Conservation (phyloP, 2,797 vertebrate species). For the Pseudocheirus occidentalis region DNA sequence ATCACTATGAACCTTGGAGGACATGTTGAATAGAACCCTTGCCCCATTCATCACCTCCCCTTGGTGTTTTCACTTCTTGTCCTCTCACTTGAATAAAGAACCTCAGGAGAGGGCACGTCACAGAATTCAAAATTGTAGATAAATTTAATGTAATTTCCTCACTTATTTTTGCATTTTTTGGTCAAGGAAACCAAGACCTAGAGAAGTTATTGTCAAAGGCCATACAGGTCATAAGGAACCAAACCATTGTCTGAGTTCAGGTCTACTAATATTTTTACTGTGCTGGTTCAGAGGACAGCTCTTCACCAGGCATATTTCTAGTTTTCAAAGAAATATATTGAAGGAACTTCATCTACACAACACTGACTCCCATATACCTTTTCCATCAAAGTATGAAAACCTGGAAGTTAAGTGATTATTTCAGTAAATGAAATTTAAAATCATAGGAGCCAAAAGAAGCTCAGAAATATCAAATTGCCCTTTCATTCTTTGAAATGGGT, state of each 20-base stretch:
- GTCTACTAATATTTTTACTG: background rate
- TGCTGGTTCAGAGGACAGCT: background rate
- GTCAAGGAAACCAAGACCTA: background rate
- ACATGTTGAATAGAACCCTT: background rate
- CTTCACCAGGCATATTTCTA: background rate
- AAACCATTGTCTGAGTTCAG: background rate
- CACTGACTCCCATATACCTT: background rate
- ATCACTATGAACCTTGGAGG: background rate
- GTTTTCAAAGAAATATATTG: background rate
- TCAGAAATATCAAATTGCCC: background rate
- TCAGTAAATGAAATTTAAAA: background rate
- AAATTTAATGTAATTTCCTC: too few relatives aligned
- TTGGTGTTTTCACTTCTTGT: background rate
- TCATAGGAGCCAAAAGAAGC: background rate
- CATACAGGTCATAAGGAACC: background rate
- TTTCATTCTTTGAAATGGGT: background rate
- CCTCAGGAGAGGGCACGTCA: too few relatives aligned
- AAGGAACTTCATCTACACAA: background rate
- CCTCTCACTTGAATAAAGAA: background rate
- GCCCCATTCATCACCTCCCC: background rate
- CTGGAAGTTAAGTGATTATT: background rate
- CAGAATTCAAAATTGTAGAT: background rate
- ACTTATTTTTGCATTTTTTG: too few relatives aligned
- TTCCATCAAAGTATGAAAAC: background rate
- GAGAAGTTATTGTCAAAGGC: background rate